Base-by-base conservation (phyloP, 2,797 vertebrate genomes). In the Sus cebifrons region DNA sequence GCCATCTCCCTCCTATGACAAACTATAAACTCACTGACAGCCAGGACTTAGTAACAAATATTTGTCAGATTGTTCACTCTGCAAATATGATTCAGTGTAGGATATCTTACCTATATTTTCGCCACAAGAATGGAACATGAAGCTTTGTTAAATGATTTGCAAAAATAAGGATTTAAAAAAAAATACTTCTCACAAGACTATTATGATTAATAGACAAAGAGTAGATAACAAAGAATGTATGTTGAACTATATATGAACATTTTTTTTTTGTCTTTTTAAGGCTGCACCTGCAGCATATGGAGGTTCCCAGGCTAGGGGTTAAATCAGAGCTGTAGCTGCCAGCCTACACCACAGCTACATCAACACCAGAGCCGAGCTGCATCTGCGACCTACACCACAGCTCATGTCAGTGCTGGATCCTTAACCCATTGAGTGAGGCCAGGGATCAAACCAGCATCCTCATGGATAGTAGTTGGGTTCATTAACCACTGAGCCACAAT, bases 11-110 rank as follows among this genome's bases (percentile, higher is more conserved):
- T 74, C 83, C 65, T 29, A 0, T 15, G 17, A 29, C 3, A 67
- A 7, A 44, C 25, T 54, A 32, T 32, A 74, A 71, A n/a, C 23
- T 52, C 64, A 12, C 18, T 27, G 36, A 32, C 8, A 67, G 7
- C 27, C 7, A 29, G 60, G 58, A 6, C 2, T 68, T 32, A 27
- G 29, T 10, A 91, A 67, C 67, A 86, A 85, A 62, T 54, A 68
- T 49, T 73, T 77, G 29, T 91, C 71, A n/a, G 56, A 29, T 40
- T 20, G 13, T 54, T 86, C 56, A 36, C 17, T 75, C 25, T 67
- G 54, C 94, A 56, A 85, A 60, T 58, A 68, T 65, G 78, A 91
- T 75, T 92, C 23, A 25, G 1, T 64, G 60, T 92, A 77, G 70
- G 58, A 58, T 25, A 32, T 2, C 23, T 2, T 71, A 52, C 14